Conservation (phyloP, 2,888 invertebrate species). For the Pemphredon lugubris region DNA sequence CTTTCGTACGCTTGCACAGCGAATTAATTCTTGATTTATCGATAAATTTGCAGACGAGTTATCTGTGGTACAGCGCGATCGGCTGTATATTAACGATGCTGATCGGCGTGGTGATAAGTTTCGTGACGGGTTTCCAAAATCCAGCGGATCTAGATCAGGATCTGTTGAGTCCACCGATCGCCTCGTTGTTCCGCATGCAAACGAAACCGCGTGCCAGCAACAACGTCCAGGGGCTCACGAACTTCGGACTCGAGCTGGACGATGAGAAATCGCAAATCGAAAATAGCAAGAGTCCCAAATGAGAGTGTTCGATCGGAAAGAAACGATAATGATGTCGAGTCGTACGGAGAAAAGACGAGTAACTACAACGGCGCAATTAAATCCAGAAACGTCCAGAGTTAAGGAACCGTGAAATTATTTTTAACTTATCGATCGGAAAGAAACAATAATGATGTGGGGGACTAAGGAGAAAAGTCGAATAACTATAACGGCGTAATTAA, state of each 20-base stretch:
- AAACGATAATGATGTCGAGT: neutral
- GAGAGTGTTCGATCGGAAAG: neutral
- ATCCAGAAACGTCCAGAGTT: too few species aligned
- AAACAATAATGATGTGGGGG: too few species aligned
- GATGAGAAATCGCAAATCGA: conserved; percentile 70
- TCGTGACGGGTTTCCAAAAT: conserved; percentile 85
- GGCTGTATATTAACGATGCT: conserved; percentile 89
- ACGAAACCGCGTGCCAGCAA: conserved; percentile 61
- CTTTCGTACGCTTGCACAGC: too few species aligned
- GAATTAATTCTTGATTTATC: too few species aligned
- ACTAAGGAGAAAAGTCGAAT: too few species aligned
- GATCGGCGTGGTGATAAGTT: conserved; percentile 88
- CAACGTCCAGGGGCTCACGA: conserved; percentile 73
- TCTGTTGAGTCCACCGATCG: conserved; percentile 86
- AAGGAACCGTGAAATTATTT: too few species aligned
- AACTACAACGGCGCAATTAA: neutral
- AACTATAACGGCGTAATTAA: too few species aligned
- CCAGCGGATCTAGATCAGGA: conserved; percentile 86
- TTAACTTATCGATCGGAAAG: too few species aligned
- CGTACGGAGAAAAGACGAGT: neutral
- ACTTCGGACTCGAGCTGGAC: conserved; percentile 75
- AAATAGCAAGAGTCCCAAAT: conserved; percentile 48
- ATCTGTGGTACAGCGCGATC: conserved; percentile 94
- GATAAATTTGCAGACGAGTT: conserved; percentile 80
- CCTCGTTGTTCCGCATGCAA: conserved; percentile 80